These are phyloP conservation scores for Magallana ariakensis DNA, from an alignment of 1,140 invertebrate species.

Conservation along the genomic window DNA sequence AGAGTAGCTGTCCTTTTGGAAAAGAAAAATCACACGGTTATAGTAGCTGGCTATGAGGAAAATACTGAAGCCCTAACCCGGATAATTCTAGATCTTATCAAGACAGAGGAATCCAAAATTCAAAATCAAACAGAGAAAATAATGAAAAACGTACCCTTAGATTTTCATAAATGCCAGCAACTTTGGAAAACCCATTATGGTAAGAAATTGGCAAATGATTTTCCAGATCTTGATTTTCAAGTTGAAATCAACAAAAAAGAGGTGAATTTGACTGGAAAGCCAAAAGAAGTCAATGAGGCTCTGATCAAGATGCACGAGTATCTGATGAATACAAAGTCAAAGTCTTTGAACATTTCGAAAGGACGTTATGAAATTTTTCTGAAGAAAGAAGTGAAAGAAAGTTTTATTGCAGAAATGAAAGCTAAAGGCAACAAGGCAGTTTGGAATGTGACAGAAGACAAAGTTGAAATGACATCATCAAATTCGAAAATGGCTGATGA, in stretches of 20 bases:
- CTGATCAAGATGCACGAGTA: constrained; percentile 37
- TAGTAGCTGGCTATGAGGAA: constrained; percentile 35
- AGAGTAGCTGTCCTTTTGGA: constrained; percentile 41
- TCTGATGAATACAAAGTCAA: neutral
- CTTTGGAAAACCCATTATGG: constrained; percentile 36
- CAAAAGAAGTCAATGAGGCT: neutral
- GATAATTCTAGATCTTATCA: constrained; percentile 1
- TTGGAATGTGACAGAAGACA: constrained; percentile 32
- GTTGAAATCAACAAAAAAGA: constrained; percentile 39
- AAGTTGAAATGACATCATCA: constrained; percentile 26
- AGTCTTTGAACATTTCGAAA: constrained; percentile 39
- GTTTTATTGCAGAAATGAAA: constrained; percentile 30
- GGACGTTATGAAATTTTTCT: constrained; percentile 23
- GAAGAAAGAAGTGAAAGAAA: constrained; percentile 9
- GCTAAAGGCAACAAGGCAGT: constrained; percentile 27
- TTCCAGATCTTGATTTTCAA: constrained; percentile 23
- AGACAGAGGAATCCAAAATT: neutral
- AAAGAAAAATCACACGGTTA: neutral
- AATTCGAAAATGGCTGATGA: neutral
- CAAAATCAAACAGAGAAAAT: neutral
- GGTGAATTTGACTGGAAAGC: constrained; percentile 22
- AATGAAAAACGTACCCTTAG: constrained; percentile 26
- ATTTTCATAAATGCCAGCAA: constrained; percentile 37
- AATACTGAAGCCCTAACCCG: neutral
- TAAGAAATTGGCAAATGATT: neutral